Evolutionary conservation across 1,140 invertebrate genomes (phyloP).

Genomic region (Hyles vespertilio): DNA sequence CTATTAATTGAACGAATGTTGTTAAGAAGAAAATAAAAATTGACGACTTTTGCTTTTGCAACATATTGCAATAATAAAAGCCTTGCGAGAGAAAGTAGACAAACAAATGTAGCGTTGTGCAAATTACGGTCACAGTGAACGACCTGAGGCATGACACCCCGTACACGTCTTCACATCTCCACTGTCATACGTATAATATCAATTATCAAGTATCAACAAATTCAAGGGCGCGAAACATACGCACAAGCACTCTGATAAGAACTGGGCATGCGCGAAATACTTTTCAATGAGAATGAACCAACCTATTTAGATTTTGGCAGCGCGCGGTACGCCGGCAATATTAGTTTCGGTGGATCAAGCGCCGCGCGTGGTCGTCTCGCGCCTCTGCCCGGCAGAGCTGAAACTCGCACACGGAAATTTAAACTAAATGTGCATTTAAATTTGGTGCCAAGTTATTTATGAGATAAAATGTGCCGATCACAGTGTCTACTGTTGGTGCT

Average conservation of each 20-base stretch:
- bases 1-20: too few species aligned
- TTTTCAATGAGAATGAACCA: constrained; percentile 41
- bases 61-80: too few species aligned
- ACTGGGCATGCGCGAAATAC: constrained; percentile 39
- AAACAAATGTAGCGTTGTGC: too few species aligned
- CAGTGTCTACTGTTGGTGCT: constrained; percentile 49
- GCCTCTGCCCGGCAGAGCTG: constrained; percentile 48
- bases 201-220: too few species aligned
- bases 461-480: constrained; percentile 60
- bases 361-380: constrained; percentile 46
- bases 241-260: constrained; percentile 11
- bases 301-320: constrained; percentile 42
- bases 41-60: too few species aligned
- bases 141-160: too few species aligned
- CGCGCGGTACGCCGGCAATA: constrained; percentile 27
- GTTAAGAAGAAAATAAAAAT: too few species aligned
- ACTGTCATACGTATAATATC: not conserved
- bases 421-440: constrained; percentile 58
- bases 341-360: constrained; percentile 64
- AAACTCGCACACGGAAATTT: constrained; percentile 52
- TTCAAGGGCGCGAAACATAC: too few species aligned
- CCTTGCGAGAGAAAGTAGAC: too few species aligned
- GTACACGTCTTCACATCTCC: too few species aligned
- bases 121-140: too few species aligned
- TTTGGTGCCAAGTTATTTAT: constrained; percentile 39